Evolutionary conservation across 2,888 invertebrate genomes (phyloP).

Genomic region (Cynaeus angustus): DNA sequence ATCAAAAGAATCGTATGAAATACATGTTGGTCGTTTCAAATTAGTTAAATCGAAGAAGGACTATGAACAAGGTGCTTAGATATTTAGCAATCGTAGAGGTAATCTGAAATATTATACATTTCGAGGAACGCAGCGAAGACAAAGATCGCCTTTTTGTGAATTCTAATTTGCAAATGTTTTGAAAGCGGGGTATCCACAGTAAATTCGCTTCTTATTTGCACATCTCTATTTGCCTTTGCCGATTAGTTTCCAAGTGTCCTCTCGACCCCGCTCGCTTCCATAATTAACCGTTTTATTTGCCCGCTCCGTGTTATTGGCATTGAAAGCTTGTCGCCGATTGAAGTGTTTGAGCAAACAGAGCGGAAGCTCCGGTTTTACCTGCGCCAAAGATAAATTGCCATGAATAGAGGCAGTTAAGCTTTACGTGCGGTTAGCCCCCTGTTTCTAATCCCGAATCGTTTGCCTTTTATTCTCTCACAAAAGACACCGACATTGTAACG

Average conservation of each 20-base stretch:
- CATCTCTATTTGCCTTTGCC: not conserved
- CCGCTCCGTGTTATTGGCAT: constrained; percentile 44
- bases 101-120: no score
- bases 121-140: no score
- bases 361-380: constrained; percentile 58
- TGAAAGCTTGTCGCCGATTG: constrained; percentile 42
- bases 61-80: no score
- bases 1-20: no score
- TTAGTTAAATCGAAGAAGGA: no score
- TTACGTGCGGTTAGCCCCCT: constrained; percentile 58
- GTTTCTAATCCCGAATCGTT: constrained; percentile 62
- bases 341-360: constrained; percentile 57
- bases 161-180: no score
- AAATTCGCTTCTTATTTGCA: not conserved
- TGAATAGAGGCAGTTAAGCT: constrained; percentile 62
- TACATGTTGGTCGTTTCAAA: no score
- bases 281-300: constrained; percentile 56
- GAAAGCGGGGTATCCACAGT: not conserved
- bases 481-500: constrained; percentile 68
- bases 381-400: constrained; percentile 57
- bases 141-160: no score
- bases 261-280: constrained; percentile 4
- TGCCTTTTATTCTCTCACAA: constrained; percentile 65
- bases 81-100: no score
- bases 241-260: constrained; percentile 1